Conservation (phyloP, 2,113 vertebrate genomes). For the Castor canadensis region DNA sequence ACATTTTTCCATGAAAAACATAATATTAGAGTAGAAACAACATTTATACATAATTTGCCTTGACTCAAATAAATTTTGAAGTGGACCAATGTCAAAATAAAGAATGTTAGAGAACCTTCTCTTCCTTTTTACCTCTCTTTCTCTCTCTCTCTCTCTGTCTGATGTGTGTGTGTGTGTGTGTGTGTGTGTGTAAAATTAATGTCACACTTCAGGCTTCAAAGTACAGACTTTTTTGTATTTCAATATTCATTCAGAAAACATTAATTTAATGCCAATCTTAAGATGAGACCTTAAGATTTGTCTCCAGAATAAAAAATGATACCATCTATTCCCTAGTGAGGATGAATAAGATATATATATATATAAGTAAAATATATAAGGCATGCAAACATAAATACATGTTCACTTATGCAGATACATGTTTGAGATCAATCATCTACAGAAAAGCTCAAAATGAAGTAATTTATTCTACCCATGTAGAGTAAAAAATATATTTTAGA, state of each 20-base stretch:
- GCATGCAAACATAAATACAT: not conserved
- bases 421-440: not conserved
- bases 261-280: not conserved
- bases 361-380: not conserved
- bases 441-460: not conserved
- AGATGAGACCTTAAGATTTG: not conserved
- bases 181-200: not conserved
- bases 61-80: not conserved
- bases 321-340: not conserved
- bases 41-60: not conserved
- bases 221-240: slow-evolving; percentile 21
- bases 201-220: not conserved
- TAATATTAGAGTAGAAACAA: not conserved
- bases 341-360: not conserved
- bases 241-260: not conserved
- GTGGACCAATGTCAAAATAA: not conserved
- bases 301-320: slow-evolving; percentile 31
- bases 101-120: not conserved
- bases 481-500: not conserved
- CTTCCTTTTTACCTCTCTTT: not conserved
- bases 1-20: not conserved
- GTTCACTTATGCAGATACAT: not conserved
- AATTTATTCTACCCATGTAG: not conserved
- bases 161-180: not conserved
- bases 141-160: accelerated